These are phyloP conservation scores for Muraenolepis orangiensis DNA, from an alignment of 2,797 vertebrate species.

Conservation along the genomic window DNA sequence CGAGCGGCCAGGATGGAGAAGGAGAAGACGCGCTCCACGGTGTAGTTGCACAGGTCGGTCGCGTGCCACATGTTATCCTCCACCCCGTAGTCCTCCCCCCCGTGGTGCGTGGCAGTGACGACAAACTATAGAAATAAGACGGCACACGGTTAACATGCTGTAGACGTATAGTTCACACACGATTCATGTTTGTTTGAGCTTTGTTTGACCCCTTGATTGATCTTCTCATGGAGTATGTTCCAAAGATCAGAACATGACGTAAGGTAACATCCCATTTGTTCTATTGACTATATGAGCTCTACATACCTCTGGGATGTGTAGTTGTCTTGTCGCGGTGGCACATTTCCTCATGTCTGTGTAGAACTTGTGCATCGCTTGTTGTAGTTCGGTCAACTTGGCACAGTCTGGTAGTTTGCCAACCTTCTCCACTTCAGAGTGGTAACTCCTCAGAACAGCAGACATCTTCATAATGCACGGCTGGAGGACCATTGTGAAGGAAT, in stretches of 20 bases:
- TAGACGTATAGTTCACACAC: neutral
- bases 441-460: conserved; percentile 47
- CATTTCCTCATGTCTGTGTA: conserved; percentile 39
- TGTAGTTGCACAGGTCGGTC: conserved; percentile 50
- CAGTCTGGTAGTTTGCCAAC: conserved; percentile 40
- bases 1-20: conserved; percentile 75
- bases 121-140: neutral
- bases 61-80: conserved; percentile 4
- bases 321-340: neutral
- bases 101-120: neutral
- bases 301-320: conserved; percentile 14
- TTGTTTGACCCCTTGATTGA: no score
- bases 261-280: neutral
- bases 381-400: conserved; percentile 20
- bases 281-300: neutral
- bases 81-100: neutral
- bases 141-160: neutral
- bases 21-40: conserved; percentile 69
- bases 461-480: conserved; percentile 69
- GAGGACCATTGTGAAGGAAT: neutral
- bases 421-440: conserved; percentile 39
- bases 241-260: neutral
- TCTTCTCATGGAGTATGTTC: neutral
- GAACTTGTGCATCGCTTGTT: conserved; percentile 33
- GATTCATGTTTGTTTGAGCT: neutral